A percentile compares a stretch with the other conserved stretches of the same genome.
These are phyloP conservation scores for Microctenopoma stevenorrisi DNA, from an alignment of 2,797 vertebrate genomes.

Conservation along the genomic window DNA sequence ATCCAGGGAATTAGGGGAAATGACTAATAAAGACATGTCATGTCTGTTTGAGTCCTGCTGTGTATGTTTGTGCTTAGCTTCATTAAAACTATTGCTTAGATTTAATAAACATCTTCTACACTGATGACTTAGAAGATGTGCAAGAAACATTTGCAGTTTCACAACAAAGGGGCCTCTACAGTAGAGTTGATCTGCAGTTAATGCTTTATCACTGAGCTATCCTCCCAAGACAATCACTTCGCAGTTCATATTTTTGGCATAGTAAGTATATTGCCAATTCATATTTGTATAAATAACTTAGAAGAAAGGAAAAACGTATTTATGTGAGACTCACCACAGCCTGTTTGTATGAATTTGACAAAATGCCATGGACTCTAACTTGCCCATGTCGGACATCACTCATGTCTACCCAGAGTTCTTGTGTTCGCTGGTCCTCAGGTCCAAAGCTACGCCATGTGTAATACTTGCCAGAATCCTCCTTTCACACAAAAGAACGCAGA, in stretches of 20 bases:
- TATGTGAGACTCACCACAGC: slow-evolving; percentile 87
- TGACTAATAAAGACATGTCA: too few species aligned
- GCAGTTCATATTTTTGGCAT: too few species aligned
- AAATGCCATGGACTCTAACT: slow-evolving; percentile 88
- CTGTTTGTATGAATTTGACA: slow-evolving; percentile 92
- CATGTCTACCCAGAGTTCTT: slow-evolving; percentile 89
- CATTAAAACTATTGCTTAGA: too few species aligned
- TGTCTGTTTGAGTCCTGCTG: too few species aligned
- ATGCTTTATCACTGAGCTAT: slow-evolving; percentile 76
- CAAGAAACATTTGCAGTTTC: too few species aligned
- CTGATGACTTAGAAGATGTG: too few species aligned
- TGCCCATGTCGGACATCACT: slow-evolving; percentile 80
- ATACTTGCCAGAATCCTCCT: slow-evolving; percentile 91
- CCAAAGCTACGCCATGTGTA: slow-evolving; percentile 87
- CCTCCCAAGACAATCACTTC: slow-evolving; percentile 33
- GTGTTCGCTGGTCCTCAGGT: slow-evolving; percentile 75
- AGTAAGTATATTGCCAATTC: too few species aligned
- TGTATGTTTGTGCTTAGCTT: too few species aligned
- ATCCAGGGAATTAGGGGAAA: too few species aligned
- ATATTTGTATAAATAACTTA: too few species aligned
- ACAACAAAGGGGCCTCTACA: slow-evolving; percentile 60
- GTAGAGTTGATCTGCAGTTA: slow-evolving; percentile 78
- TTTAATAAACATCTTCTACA: too few species aligned
- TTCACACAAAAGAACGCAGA: slow-evolving; percentile 43
- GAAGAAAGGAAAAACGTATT: not conserved